A percentile compares a stretch with the other conserved stretches of the same genome.
phyloP scores from a whole-genome alignment of 2,888 invertebrate genomes.

The Dexiosoma caninum region DNA sequence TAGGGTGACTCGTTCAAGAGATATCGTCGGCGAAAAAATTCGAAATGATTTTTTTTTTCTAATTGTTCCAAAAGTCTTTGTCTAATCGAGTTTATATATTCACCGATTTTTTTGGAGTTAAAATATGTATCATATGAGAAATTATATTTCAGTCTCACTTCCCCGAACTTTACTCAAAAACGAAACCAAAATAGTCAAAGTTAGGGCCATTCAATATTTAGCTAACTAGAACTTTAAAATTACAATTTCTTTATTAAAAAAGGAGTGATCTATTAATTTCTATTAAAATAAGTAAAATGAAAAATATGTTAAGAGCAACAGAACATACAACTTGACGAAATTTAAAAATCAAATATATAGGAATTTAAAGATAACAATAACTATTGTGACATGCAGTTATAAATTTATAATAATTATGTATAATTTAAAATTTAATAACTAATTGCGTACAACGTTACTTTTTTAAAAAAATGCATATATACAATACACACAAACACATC shows the following conservation, averaged over 20 bases:
- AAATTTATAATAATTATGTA: slow-evolving; percentile 42
- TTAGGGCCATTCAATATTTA: no score
- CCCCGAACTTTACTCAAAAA: no score
- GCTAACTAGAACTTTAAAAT: slow-evolving; percentile 28
- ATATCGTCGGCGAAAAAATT: no score
- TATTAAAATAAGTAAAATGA: not conserved
- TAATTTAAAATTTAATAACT: slow-evolving; percentile 60
- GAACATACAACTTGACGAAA: slow-evolving; percentile 37
- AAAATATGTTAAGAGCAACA: slow-evolving; percentile 4
- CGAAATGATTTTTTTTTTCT: no score
- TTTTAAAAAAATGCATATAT: slow-evolving; percentile 5
- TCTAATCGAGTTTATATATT: no score
- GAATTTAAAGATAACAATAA: slow-evolving; percentile 26
- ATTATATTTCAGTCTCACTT: no score
- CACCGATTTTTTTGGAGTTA: no score
- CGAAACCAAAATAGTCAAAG: no score
- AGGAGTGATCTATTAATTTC: slow-evolving; percentile 37
- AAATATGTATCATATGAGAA: no score
- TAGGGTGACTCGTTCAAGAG: no score
- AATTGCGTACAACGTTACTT: slow-evolving; percentile 61
- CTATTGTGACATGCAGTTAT: slow-evolving; percentile 45
- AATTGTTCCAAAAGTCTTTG: no score
- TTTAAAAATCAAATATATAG: slow-evolving; percentile 41
- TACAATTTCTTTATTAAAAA: slow-evolving; percentile 13
- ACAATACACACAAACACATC: slow-evolving; percentile 28